Percentiles rank a stretch among this genome's conserved stretches.
These are phyloP conservation scores for Micropoecilia bifurca DNA, from an alignment of 2,797 vertebrate genomes.

Conservation along the genomic window DNA sequence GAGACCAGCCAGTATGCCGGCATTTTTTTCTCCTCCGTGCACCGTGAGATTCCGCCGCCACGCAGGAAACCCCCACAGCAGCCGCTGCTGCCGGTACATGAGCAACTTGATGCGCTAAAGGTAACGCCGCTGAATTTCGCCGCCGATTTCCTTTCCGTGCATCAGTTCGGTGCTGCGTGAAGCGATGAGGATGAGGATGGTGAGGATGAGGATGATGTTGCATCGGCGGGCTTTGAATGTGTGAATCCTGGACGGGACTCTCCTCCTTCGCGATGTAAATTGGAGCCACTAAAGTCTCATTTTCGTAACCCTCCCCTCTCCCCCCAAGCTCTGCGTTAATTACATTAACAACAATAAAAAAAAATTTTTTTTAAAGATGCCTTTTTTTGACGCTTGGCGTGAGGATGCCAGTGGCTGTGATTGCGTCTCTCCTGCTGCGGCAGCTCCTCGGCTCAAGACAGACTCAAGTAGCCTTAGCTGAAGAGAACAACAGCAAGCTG, in stretches of 20 bases:
- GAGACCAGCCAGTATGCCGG: constrained; percentile 61
- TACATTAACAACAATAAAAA: not conserved
- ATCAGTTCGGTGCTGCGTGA: constrained; percentile 63
- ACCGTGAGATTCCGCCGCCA: constrained; percentile 45
- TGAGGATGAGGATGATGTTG: constrained; percentile 36
- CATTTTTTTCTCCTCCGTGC: constrained; percentile 46
- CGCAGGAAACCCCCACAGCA: constrained; percentile 36
- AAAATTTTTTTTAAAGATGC: constrained; percentile 43
- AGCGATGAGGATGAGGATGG: constrained; percentile 7
- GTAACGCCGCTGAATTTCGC: constrained; percentile 40
- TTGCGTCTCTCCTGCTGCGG: constrained; percentile 66
- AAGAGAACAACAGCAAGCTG: constrained; percentile 62
- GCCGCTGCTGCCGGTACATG: constrained; percentile 53
- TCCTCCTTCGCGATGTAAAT: constrained; percentile 42
- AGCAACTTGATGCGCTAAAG: constrained; percentile 50
- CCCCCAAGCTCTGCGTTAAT: constrained; percentile 35
- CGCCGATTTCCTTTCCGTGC: constrained; percentile 29
- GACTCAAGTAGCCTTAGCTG: constrained; percentile 64
- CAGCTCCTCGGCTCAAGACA: constrained; percentile 63
- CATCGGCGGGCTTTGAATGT: constrained; percentile 55
- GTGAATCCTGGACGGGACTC: constrained; percentile 54
- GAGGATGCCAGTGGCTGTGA: constrained; percentile 69
- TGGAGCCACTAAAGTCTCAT: not conserved
- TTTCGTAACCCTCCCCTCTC: not conserved
- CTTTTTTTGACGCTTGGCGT: constrained; percentile 58